Evolutionary conservation across 2,888 invertebrate species (phyloP).

Genomic region (Leucophora obtusa): DNA sequence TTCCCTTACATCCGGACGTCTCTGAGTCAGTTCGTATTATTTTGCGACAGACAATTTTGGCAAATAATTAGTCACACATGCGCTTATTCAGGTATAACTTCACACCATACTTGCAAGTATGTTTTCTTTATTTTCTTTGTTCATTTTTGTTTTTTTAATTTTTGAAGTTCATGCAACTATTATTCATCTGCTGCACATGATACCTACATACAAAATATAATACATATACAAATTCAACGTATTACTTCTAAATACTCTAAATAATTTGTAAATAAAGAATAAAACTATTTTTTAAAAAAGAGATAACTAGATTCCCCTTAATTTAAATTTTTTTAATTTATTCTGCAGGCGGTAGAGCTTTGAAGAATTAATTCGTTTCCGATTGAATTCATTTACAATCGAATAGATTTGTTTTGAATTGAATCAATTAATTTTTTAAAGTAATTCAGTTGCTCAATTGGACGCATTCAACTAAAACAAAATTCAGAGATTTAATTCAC

Average conservation of each 20-base stretch:
- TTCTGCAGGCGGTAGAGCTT: not conserved
- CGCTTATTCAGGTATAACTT: slow-evolving; percentile 51
- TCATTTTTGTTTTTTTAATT: not conserved
- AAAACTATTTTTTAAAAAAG: not conserved
- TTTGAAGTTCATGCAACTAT: not conserved
- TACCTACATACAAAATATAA: slow-evolving; percentile 19
- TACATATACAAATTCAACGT: slow-evolving; percentile 20
- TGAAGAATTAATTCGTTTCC: no score
- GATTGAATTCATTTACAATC: no score
- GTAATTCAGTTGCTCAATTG: no score
- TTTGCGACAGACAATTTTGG: slow-evolving; percentile 48
- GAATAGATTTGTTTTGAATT: no score
- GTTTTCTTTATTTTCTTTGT: not conserved
- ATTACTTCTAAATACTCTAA: not conserved
- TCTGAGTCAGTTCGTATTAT: slow-evolving; percentile 42
- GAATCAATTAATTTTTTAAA: no score
- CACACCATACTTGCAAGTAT: not conserved
- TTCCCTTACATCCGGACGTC: slow-evolving; percentile 23
- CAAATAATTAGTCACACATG: slow-evolving; percentile 63
- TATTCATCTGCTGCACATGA: slow-evolving; percentile 23
- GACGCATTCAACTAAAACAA: no score
- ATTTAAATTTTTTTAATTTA: not conserved
- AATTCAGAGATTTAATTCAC: no score
- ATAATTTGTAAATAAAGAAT: not conserved
- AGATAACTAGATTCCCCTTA: not conserved